These are phyloP conservation scores for Tetramorium bicarinatum DNA, from an alignment of 2,888 invertebrate species.

Conservation along the genomic window DNA sequence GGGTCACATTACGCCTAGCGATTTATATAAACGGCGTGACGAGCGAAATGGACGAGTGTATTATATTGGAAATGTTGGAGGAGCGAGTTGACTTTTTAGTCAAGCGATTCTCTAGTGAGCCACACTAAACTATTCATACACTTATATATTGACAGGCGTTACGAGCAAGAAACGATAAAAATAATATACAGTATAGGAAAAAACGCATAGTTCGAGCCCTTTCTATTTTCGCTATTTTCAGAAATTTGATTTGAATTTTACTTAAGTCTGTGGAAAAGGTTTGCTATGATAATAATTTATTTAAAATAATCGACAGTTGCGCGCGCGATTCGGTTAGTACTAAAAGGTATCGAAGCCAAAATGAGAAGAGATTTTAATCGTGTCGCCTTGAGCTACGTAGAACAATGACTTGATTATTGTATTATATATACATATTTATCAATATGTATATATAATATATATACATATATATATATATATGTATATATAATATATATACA, in stretches of 20 bases:
- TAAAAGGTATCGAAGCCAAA: slow-evolving; percentile 22
- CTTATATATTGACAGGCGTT: neutral
- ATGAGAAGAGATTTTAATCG: slow-evolving; percentile 45
- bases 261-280: neutral
- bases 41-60: slow-evolving; percentile 82
- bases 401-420: slow-evolving; percentile 73
- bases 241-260: neutral
- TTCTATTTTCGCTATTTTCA: slow-evolving; percentile 2
- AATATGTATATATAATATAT: slow-evolving; percentile 24
- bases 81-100: slow-evolving; percentile 23
- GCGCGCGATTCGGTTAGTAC: slow-evolving; percentile 27
- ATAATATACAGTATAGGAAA: neutral
- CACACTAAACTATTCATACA: slow-evolving; percentile 34
- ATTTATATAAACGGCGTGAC: slow-evolving; percentile 83
- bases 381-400: slow-evolving; percentile 70
- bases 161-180: slow-evolving; percentile 2
- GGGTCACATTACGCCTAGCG: slow-evolving; percentile 36
- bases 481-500: slow-evolving; percentile 25
- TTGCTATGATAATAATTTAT: slow-evolving; percentile 4
- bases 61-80: slow-evolving; percentile 80
- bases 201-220: neutral
- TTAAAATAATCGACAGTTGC: slow-evolving; percentile 13
- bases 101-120: slow-evolving; percentile 40
- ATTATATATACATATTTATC: slow-evolving; percentile 26
- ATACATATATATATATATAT: slow-evolving; percentile 22